Percentiles rank a stretch among this genome's conserved stretches.
Conservation (phyloP, 2,888 invertebrate genomes). For the Idaea biselata region DNA sequence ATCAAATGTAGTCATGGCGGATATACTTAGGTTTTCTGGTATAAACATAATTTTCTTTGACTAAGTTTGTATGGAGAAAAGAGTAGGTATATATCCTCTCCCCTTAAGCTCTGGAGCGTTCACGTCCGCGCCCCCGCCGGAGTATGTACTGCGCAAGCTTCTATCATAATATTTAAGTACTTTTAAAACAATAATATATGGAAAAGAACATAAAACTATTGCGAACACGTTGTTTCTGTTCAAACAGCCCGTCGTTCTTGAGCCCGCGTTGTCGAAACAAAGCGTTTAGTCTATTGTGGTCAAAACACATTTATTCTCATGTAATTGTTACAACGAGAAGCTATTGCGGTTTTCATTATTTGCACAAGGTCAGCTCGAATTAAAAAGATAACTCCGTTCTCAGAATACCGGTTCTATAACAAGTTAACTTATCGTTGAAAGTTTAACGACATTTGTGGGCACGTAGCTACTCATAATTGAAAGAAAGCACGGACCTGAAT, state of each 20-base stretch:
- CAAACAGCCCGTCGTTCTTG: conserved; percentile 16
- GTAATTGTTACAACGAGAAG: neutral
- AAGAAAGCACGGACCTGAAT: too few species aligned
- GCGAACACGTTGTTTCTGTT: conserved; percentile 5
- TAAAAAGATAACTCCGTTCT: neutral
- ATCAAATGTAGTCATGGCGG: too few species aligned
- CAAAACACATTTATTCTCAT: conserved; percentile 17
- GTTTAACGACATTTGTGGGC: conserved; percentile 26
- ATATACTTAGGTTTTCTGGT: too few species aligned
- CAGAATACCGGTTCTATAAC: neutral
- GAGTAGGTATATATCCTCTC: too few species aligned
- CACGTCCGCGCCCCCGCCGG: too few species aligned
- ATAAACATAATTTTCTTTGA: too few species aligned
- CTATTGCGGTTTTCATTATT: neutral
- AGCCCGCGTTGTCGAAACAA: neutral
- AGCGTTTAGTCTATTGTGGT: conserved; percentile 6
- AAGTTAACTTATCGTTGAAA: neutral
- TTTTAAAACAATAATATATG: neutral
- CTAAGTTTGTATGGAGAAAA: too few species aligned
- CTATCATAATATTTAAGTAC: neutral
- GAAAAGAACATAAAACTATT: neutral
- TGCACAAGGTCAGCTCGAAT: neutral
- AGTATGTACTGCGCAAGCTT: too few species aligned
- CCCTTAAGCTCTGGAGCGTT: too few species aligned
- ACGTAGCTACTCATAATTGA: conserved; percentile 19